Base-by-base conservation (phyloP, 2,888 invertebrate species). In the Drosophila neotestacea region DNA sequence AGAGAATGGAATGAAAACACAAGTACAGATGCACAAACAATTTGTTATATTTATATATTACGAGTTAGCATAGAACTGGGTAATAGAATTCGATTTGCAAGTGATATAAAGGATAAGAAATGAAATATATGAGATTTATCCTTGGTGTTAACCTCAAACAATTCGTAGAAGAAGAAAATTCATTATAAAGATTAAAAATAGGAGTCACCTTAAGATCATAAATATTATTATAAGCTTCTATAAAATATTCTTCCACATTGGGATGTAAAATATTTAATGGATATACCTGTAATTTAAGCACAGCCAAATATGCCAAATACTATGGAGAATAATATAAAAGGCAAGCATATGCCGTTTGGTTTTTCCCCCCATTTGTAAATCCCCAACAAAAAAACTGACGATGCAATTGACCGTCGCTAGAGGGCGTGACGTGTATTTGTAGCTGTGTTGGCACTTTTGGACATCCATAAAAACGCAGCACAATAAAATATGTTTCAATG, bases 381-480 rank as follows among this genome's bases (percentile, higher is more conserved):
- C 32, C 58, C 9, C 16, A 4, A 22, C 42, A 22, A 38, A 42
- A 58, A 47, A 65, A 47, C 38, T 38, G 56, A 22, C 41, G 42
- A n/a, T 63, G 13, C 70, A 64, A 36, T 41, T 32, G 60, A 16
- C 52, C 52, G 30, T 34, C 46, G 60, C 48, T 42, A 48, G 63
- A 70, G 74, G 74, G 70, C 62, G 63, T 48, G 16, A 27, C 52
- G 48, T 48, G 60, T 81, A 71, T 76, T 76, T 76, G 63, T 61
- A 47, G 56, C 51, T 47, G 51, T 51, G 32, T 65, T 69, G 68
- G 61, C 72, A 77, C 70, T 68, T 79, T 73, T 28, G 81, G 72
- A 69, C 73, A 68, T 63, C 38, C 69, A 81, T 70, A 81, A 87
- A 83, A 79, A 67, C 16, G 55, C 62, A 66, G 54, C 39, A 55